These are phyloP conservation scores for Micromys minutus DNA, from an alignment of 2,113 vertebrate species.

Conservation along the genomic window DNA sequence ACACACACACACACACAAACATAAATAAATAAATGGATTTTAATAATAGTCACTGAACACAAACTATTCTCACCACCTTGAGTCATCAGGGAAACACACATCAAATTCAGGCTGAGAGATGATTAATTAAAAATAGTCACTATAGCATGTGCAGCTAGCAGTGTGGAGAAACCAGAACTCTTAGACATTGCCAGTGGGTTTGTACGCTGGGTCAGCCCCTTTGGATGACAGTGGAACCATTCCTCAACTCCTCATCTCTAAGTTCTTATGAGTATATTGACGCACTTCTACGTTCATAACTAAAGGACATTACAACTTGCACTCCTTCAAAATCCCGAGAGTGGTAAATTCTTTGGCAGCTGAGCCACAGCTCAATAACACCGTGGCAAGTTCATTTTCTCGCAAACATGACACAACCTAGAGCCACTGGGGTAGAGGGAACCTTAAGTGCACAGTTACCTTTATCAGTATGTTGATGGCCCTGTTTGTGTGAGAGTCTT, in stretches of 20 bases:
- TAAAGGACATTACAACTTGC: not conserved
- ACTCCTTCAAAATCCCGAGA: not conserved
- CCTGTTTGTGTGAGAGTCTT: not conserved
- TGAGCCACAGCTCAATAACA: not conserved
- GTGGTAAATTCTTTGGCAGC: not conserved
- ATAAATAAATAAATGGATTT: not conserved
- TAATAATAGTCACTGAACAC: not conserved
- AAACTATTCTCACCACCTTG: not conserved
- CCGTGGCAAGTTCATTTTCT: not conserved
- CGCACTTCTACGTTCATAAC: not conserved
- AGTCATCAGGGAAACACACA: not conserved
- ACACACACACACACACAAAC: not conserved
- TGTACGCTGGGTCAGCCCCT: not conserved
- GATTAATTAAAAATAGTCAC: not conserved
- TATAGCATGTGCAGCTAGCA: not conserved
- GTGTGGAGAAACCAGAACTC: not conserved
- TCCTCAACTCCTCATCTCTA: not conserved
- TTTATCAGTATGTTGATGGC: not conserved
- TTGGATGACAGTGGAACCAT: not conserved
- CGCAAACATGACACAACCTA: not conserved
- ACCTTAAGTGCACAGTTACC: not conserved
- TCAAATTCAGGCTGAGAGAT: not conserved
- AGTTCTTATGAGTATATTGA: not conserved
- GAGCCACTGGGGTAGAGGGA: not conserved
- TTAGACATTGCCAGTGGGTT: accelerated